Conservation (phyloP, 1,140 invertebrate genomes). For the Periplaneta americana region DNA sequence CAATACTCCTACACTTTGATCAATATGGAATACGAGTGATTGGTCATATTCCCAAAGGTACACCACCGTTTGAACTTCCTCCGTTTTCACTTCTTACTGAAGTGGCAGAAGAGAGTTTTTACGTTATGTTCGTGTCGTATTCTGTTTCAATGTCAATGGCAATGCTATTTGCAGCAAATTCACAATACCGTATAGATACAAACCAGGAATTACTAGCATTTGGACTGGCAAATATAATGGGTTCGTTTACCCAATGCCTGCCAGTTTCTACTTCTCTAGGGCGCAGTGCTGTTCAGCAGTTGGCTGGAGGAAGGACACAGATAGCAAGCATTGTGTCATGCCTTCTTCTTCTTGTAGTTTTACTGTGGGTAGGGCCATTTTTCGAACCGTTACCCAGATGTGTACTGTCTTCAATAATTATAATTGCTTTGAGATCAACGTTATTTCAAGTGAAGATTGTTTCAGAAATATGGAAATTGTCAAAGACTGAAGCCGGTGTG, state of each 20-base stretch:
- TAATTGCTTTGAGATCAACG: too few species aligned
- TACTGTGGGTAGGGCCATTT: too few species aligned
- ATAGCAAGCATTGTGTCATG: constrained; percentile 32
- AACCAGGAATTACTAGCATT: constrained; percentile 84
- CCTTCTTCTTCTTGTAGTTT: too few species aligned
- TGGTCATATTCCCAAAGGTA: constrained; percentile 26
- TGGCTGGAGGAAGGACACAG: constrained; percentile 37
- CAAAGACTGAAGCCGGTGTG: too few species aligned
- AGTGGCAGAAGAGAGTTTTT: constrained; percentile 55
- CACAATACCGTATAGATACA: constrained; percentile 79
- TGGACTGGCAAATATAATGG: constrained; percentile 36
- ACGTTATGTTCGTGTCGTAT: constrained; percentile 85
- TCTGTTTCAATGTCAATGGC: constrained; percentile 90
- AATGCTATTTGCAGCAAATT: constrained; percentile 82
- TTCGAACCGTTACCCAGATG: too few species aligned
- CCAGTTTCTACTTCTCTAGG: constrained; percentile 6
- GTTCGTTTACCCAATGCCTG: constrained; percentile 5
- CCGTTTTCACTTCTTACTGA: constrained; percentile 45
- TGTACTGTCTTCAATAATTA: too few species aligned
- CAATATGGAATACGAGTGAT: neutral
- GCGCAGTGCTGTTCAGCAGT: constrained; percentile 32
- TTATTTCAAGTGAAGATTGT: too few species aligned
- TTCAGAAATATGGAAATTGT: too few species aligned
- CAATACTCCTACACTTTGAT: neutral
- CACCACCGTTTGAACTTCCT: constrained; percentile 51